A percentile compares a stretch with the other conserved stretches of the same genome.
Conservation (phyloP, 2,113 vertebrate genomes). For the Chionis minor region DNA sequence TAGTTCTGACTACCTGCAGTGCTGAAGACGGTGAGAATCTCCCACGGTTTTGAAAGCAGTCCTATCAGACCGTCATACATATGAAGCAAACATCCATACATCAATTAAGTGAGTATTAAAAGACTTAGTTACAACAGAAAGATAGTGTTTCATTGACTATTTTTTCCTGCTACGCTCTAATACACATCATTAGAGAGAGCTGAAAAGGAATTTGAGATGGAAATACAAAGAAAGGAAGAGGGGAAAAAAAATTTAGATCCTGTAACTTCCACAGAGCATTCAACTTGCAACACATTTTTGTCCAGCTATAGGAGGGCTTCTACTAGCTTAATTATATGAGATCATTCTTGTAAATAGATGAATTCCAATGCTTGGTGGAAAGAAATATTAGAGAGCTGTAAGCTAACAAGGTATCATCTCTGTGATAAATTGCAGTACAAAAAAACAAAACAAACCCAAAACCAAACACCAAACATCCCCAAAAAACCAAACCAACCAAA, state of each 20-base stretch:
- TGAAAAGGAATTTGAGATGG: constrained; percentile 21
- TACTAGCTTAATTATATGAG: constrained; percentile 33
- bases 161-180: constrained; percentile 10
- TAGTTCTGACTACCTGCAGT: background rate
- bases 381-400: background rate
- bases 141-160: background rate
- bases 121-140: background rate
- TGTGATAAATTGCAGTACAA: background rate
- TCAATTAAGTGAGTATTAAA: background rate
- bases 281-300: constrained; percentile 31
- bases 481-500: background rate
- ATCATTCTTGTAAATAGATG: constrained; percentile 16
- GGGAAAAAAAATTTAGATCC: background rate
- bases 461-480: no score
- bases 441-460: background rate
- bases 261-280: constrained; percentile 28
- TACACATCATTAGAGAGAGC: constrained; percentile 25
- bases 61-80: background rate
- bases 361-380: constrained; percentile 12
- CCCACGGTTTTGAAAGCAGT: background rate
- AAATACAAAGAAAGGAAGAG: background rate
- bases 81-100: background rate
- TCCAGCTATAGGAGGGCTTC: background rate
- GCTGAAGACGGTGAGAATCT: background rate
- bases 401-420: background rate